Base-by-base conservation (phyloP, 2,888 invertebrate species). In the Tenthredo notha region DNA sequence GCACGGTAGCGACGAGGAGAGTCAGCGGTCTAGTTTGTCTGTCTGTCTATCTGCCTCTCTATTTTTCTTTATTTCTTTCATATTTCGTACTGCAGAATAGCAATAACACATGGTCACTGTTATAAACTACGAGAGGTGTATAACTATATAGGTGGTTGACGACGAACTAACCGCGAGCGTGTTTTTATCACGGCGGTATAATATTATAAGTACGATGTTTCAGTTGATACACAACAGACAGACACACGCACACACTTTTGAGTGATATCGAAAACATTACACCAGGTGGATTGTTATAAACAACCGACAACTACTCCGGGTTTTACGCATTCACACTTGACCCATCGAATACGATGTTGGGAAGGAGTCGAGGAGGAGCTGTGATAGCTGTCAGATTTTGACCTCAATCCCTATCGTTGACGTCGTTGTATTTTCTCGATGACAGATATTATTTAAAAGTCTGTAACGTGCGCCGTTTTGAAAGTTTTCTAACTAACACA, bases 251-350 rank as follows among this genome's bases (percentile, higher is more conserved):
- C 54, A n/a, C n/a, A 54, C 54, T n/a, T 54, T 2, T 40, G 75
- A 47, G 47, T 75, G n/a, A 75, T 70, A 33, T 43, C 43, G 29
- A 75, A 77, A 77, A 77, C 50, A 77, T 54, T 47, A n/a, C 7
- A 18, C 12, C 50, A 47, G 54, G 54, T 77, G 50, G 29, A 54
- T 9, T 21, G 47, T 47, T 25, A 29, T 25, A 25, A 77, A 77
- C 54, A 77, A 77, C 6, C 15, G 77, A 37, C 37, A 40, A 37
- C 18, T 15, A 37, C 33, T 37, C 12, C 21, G 25, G 61, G 6
- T 29, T 10, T 15, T 12, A 37, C n/a, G 70, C 37, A 7, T n/a
- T 70, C 4, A 12, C 21, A 25, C 61, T 25, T 61, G 0, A 61
- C 61, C 61, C 10, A 15, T 25, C 3, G 25, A 21, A 21, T 21